A percentile compares a stretch with the other conserved stretches of the same genome.
Conservation (phyloP, 2,888 invertebrate species). For the Cephus pulcher region DNA sequence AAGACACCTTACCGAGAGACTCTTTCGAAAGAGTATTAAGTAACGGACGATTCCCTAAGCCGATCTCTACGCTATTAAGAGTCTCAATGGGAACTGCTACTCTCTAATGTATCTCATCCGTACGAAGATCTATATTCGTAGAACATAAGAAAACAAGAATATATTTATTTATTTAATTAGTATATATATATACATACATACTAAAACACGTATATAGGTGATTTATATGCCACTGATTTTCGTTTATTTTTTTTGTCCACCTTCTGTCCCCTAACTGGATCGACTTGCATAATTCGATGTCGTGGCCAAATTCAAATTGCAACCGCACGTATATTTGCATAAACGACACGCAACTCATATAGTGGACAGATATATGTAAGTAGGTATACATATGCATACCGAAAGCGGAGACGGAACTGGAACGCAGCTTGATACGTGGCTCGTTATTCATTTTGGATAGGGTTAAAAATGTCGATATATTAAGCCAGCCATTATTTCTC, state of each 20-base stretch:
- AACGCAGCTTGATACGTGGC: background rate
- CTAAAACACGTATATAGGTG: background rate
- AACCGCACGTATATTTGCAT: background rate
- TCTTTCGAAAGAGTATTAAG: conserved; percentile 32
- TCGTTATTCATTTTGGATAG: background rate
- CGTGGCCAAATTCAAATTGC: background rate
- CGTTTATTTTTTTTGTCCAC: background rate
- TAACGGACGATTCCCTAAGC: conserved; percentile 21
- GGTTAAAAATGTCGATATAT: background rate
- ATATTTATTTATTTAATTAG: too few relatives aligned
- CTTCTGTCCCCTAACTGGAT: background rate
- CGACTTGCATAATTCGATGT: background rate
- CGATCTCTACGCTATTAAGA: background rate
- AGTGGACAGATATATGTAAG: background rate
- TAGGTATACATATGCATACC: background rate
- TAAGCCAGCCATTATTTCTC: background rate
- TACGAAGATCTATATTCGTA: background rate
- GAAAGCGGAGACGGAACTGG: background rate
- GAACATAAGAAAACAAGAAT: background rate
- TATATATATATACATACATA: too few relatives aligned
- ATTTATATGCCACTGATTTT: background rate
- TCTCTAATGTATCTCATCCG: background rate
- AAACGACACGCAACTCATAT: background rate
- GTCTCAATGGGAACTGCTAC: conserved; percentile 4
- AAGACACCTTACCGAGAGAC: background rate